Base-by-base conservation (phyloP, 2,888 invertebrate species). In the Acanthococcus lagerstroemiae region DNA sequence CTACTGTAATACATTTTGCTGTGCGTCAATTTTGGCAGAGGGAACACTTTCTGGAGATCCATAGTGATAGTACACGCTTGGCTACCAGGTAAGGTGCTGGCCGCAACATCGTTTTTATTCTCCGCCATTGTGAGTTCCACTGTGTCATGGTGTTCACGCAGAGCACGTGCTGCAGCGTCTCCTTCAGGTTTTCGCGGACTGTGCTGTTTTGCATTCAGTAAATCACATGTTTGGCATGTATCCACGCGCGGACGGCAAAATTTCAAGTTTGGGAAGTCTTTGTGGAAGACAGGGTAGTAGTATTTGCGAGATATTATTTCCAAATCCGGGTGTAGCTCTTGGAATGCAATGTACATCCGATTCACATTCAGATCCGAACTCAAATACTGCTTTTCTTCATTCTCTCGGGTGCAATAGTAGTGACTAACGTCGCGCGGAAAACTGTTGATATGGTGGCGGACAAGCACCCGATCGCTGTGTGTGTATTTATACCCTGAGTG, bases 1-100 rank as follows among this genome's bases (percentile, higher is more conserved):
- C 72, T 69, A 17, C 68, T 57, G 68, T 74, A 73, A 65, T 73
- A 74, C 69, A 73, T 73, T 56, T 71, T 69, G 21, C 70, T 69
- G 66, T 72, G 73, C 7, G 72, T 72, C 60, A 74, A 69, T 54
- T 71, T 73, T 21, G 72, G 73, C 54, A 72, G 68, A 54, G 71
- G 71, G 5, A 55, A 26, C n/a, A n/a, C n/a, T n/a, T n/a, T n/a
- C n/a, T n/a, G n/a, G n/a, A n/a, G n/a, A n/a, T n/a, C n/a, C n/a
- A 73, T 70, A 22, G 71, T 58, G 15, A 69, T 30, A 15, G 57
- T 68, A 58, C 69, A 67, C 37, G 27, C 67, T 45, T 55, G 67
- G 63, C 70, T 70, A 78, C 30, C 15, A 19, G 70, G 69, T 22
- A 54, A 12, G 3, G 54, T 54, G 26, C 54, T 54, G 66, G 9